Evolutionary conservation across 2,797 vertebrate genomes (phyloP), one percentile per base, ranked within the genome.

Genomic region (Tiaroga cobitis): DNA sequence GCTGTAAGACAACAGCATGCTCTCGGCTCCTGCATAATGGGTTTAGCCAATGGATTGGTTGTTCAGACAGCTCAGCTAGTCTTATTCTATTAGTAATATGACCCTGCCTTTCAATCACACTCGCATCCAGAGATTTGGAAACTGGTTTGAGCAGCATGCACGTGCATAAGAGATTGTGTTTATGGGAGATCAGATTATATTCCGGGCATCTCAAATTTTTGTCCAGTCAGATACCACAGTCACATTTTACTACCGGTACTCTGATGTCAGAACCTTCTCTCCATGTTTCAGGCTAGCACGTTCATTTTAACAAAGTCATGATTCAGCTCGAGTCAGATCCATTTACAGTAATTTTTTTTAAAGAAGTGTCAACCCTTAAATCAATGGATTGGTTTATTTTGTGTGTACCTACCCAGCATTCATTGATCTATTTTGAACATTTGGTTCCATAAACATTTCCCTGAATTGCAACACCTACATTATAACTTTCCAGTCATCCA

Each of bases 31-130:
- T 61, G 75, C 26, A 18, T 79, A 79, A 84, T 72, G 51, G 67
- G 18, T 85, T 85, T 73, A 73, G 32, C 68, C 80, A 80, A 80
- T 80, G 68, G 68, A 85, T 74, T 80, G 77, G 16, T 73, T 80
- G 69, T 34, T 73, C 76, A 73, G 68, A 54, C 63, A 61, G 51
- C 83, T 84, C 74, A 78, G 75, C 51, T n/a, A 43, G 82, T 77
- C 65, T 63, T 39, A 84, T 61, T 79, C 15, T 10, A 61, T 84
- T 61, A 79, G 75, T 79, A 72, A 84, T 46, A 24, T 70, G 75
- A 72, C 65, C 67, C 54, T 67, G 37, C 63, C n/a, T 76, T 83
- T 77, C 78, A 68, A 51, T 80, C 78, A 80, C 82, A 68, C 82
- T 56, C 74, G 3, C 63, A 78, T 79, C 19, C 65, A 34, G 6